Conservation (phyloP, 2,888 invertebrate genomes). For the Ligdia adustata region DNA sequence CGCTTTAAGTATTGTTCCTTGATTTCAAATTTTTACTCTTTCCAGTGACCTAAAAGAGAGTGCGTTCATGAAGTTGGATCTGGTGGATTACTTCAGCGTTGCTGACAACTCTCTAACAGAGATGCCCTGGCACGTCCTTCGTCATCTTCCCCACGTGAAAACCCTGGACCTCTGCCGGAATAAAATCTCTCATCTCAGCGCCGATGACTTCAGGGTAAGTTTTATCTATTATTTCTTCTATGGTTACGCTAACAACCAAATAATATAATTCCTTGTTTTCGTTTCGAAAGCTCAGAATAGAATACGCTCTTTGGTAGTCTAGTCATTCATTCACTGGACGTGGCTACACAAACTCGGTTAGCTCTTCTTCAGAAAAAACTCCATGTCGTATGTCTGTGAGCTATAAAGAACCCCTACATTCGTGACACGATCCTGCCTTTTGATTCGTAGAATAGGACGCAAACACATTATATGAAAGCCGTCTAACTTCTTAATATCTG, state of each 20-base stretch:
- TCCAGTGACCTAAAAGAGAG: constrained; percentile 88
- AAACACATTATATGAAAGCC: not conserved
- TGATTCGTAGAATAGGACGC: not conserved
- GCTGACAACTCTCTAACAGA: constrained; percentile 90
- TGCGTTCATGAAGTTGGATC: constrained; percentile 89
- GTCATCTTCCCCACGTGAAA: constrained; percentile 90
- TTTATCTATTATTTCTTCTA: too few species aligned
- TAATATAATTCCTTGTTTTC: too few species aligned
- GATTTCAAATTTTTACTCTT: constrained; percentile 17
- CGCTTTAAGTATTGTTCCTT: too few species aligned
- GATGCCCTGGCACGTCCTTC: constrained; percentile 90
- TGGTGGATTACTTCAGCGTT: constrained; percentile 90
- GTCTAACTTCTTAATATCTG: not conserved
- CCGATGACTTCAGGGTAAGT: constrained; percentile 90
- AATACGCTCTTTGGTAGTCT: too few species aligned
- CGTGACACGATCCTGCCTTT: not conserved
- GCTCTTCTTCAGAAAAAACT: too few species aligned
- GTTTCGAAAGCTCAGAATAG: too few species aligned
- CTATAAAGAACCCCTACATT: not conserved
- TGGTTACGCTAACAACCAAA: too few species aligned
- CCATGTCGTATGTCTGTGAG: not conserved
- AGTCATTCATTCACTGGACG: too few species aligned
- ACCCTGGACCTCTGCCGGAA: constrained; percentile 93
- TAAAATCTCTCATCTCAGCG: constrained; percentile 88
- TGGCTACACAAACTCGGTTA: too few species aligned